Evolutionary conservation across 2,888 invertebrate species (phyloP), one percentile per base, ranked within the genome.

Genomic region (Plagodis pulveraria): DNA sequence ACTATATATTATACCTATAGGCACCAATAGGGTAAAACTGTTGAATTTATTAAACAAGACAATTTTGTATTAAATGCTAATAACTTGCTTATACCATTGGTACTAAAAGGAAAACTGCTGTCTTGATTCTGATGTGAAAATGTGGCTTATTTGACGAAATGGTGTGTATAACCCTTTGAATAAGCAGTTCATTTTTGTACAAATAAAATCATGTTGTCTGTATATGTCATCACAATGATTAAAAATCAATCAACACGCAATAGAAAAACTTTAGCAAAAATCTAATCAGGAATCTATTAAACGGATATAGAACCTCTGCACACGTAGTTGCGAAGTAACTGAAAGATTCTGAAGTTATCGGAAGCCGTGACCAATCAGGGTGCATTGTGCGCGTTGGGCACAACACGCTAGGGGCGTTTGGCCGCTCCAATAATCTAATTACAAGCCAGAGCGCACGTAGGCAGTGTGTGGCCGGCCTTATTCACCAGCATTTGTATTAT

Each of bases 361-460:
- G 71, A 72, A 81, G 76, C 84, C 77, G 80, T 74, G 70, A 66
- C 74, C 88, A 89, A 90, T 89, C 89, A 89, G 83, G 73, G 72
- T 67, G 78, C 78, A 88, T 89, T 89, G 89, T 88, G 81, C 58
- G 54, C 49, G 38, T 42, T 11, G 41, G 43, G 56, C 62, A n/a
- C 46, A 47, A 43, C 6, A 10, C 8, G 50, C 46, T n/a, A 45
- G 45, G 46, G 50, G 54, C 55, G 9, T 48, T 48, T 33, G 53
- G 58, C 43, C 44, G 35, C 45, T 43, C 43, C 11, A 42, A 56
- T 63, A 68, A 79, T 79, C 73, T 70, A 80, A 74, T 79, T 76
- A 78, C 71, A 63, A 47, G 34, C 45, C 58, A 47, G 56, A 42
- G 53, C 62, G 70, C 53, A 76, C 77, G 76, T 61, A 58, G 58